Percentiles rank a stretch among this genome's conserved stretches.
Evolutionary conservation across 1,140 invertebrate genomes (phyloP).

Genomic region (Coptotermes formosanus): DNA sequence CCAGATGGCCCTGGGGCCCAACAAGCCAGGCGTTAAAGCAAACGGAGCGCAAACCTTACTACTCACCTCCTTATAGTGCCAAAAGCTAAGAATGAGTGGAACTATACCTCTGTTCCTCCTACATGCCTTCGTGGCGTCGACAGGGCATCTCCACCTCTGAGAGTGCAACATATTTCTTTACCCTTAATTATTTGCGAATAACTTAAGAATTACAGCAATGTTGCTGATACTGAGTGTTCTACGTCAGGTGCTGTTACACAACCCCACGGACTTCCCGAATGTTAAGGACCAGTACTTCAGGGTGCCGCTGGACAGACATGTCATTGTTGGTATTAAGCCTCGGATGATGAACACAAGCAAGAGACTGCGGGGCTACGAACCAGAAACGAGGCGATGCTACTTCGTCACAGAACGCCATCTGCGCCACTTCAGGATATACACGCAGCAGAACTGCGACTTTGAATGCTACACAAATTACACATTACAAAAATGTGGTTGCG

Average conservation of each 20-base stretch:
- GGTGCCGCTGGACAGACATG: conserved; percentile 14
- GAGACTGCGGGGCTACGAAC: background rate
- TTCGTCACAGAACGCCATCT: conserved; percentile 21
- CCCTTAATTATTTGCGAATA: too few species aligned
- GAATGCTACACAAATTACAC: conserved; percentile 47
- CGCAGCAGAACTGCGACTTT: conserved; percentile 46
- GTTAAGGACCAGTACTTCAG: background rate
- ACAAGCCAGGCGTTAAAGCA: too few species aligned
- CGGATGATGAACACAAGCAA: background rate
- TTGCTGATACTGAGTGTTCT: too few species aligned
- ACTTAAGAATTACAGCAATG: background rate
- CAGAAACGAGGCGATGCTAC: conserved; percentile 1
- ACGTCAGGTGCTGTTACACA: conserved; percentile 17
- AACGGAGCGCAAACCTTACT: too few species aligned
- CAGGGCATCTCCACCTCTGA: too few species aligned
- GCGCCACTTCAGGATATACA: conserved; percentile 44
- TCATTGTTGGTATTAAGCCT: background rate
- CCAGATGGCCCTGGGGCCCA: too few species aligned
- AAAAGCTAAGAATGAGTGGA: too few species aligned
- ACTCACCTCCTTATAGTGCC: too few species aligned
- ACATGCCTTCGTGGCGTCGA: too few species aligned
- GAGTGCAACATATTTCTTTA: too few species aligned
- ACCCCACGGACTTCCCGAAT: background rate
- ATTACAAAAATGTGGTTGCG: conserved; percentile 35
- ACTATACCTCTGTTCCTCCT: too few species aligned